A percentile compares a stretch with the other conserved stretches of the same genome.
Evolutionary conservation across 2,113 vertebrate species (phyloP).

Genomic region (Cacatua alba): DNA sequence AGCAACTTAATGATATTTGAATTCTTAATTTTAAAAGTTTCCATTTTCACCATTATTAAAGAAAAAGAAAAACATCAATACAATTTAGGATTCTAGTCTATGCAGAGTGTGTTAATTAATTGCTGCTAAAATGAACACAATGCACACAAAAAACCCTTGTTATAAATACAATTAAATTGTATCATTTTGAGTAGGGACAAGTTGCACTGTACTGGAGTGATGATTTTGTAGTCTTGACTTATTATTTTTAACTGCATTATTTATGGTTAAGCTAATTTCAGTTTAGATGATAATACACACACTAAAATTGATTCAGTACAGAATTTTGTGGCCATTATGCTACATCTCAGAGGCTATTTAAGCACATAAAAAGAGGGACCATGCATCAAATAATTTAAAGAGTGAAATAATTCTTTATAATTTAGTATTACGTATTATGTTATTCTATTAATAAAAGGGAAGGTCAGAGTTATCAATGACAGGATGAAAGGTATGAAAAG

Average conservation of each 20-base stretch:
- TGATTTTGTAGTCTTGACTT: not conserved
- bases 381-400: no score
- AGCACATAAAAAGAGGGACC: no score
- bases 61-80: constrained; percentile 9
- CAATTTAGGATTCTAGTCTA: not conserved
- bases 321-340: not conserved
- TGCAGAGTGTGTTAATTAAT: not conserved
- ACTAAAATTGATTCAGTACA: not conserved
- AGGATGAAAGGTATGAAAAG: not conserved
- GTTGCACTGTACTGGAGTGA: not conserved
- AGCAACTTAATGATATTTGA: constrained; percentile 86
- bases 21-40: constrained; percentile 77
- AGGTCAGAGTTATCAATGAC: not conserved
- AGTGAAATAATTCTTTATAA: no score
- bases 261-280: not conserved
- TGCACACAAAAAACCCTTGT: not conserved
- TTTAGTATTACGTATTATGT: no score
- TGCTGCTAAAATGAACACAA: not conserved
- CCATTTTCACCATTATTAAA: constrained; percentile 22
- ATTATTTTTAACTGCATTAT: not conserved
- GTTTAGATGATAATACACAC: not conserved
- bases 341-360: not conserved
- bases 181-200: not conserved
- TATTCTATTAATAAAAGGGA: not conserved
- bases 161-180: not conserved